Percentiles rank a stretch among this genome's conserved stretches.
phyloP scores from a whole-genome alignment of 2,888 invertebrate species.

The Rhopalosiphum nymphaeae region DNA sequence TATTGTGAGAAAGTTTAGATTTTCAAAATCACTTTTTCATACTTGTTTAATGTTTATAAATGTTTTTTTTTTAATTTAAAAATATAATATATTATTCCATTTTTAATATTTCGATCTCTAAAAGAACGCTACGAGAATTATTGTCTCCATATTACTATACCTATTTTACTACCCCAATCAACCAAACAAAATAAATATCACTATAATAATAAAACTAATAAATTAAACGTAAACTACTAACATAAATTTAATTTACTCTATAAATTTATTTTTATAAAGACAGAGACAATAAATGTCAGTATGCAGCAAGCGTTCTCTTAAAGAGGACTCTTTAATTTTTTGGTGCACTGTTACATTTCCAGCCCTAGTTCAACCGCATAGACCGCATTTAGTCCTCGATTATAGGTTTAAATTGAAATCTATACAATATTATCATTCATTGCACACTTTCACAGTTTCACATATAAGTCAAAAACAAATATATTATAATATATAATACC shows the following conservation, averaged over 20 bases:
- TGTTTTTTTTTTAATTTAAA: too few relatives aligned
- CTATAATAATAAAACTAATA: background rate
- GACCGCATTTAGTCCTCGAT: background rate
- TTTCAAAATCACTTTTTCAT: too few relatives aligned
- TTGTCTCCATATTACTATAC: background rate
- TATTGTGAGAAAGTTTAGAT: too few relatives aligned
- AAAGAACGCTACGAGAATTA: background rate
- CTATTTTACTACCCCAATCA: background rate
- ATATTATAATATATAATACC: background rate
- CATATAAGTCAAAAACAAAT: background rate
- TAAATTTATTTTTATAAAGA: background rate
- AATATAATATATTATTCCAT: background rate
- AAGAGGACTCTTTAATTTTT: background rate
- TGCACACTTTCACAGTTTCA: too few relatives aligned
- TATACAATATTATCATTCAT: background rate
- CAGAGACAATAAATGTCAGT: background rate
- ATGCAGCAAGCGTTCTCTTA: background rate
- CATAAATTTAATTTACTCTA: too few relatives aligned
- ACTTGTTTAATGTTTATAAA: too few relatives aligned
- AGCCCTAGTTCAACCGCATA: background rate
- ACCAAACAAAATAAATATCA: background rate
- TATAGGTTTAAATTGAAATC: background rate
- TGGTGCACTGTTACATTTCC: too few relatives aligned
- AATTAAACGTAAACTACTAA: background rate
- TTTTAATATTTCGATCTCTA: background rate